These are phyloP conservation scores for Hydroisotoma schaefferi DNA, from an alignment of 2,888 invertebrate genomes.

Conservation along the genomic window DNA sequence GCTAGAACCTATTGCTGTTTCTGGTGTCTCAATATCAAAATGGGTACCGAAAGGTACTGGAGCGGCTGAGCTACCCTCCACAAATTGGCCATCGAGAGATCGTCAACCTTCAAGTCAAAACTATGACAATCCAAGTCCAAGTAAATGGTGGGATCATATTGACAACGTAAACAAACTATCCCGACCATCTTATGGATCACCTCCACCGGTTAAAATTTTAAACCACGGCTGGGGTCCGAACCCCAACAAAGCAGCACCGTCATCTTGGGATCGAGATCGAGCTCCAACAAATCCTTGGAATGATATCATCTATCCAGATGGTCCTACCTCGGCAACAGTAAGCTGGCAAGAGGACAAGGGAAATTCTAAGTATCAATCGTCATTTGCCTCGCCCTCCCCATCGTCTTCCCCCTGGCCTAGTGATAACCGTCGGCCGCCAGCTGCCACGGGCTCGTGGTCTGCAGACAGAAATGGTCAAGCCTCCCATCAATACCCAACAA, in stretches of 20 bases:
- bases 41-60: constrained; percentile 48
- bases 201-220: background rate
- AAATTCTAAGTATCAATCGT: constrained; percentile 26
- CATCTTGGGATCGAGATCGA: constrained; percentile 7
- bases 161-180: constrained; percentile 21
- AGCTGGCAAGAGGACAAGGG: constrained; percentile 46
- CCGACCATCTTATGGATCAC: constrained; percentile 6
- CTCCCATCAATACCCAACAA: background rate
- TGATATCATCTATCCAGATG: constrained; percentile 46
- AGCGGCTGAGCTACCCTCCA: constrained; percentile 43
- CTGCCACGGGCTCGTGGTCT: constrained; percentile 41
- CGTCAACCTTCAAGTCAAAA: constrained; percentile 9
- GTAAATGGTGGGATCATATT: constrained; percentile 36
- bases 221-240: constrained; percentile 3
- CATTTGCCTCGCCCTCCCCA: constrained; percentile 12
- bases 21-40: constrained; percentile 45
- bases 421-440: constrained; percentile 18
- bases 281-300: constrained; percentile 31
- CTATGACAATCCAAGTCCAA: constrained; percentile 29
- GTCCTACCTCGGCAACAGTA: constrained; percentile 42
- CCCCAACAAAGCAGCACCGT: background rate
- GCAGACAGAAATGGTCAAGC: constrained; percentile 8
- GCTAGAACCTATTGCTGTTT: constrained; percentile 45
- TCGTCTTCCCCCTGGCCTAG: constrained; percentile 20
- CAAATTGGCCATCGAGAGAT: constrained; percentile 38